A percentile compares a stretch with the other conserved stretches of the same genome.
Evolutionary conservation across 2,797 vertebrate species (phyloP).

Genomic region (Sebastes variabilis): DNA sequence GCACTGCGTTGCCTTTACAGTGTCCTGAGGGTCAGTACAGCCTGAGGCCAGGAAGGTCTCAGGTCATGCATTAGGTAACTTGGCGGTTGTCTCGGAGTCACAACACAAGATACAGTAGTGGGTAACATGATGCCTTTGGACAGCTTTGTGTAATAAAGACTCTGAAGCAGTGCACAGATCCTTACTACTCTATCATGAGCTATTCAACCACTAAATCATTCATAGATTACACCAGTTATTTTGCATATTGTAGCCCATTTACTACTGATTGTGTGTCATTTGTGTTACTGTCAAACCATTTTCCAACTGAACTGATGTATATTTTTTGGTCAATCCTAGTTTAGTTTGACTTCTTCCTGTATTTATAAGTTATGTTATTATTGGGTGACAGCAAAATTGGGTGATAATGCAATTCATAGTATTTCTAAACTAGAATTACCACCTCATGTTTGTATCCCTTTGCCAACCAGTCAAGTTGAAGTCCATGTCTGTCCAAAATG

Average conservation of each 20-base stretch:
- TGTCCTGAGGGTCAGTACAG: slow-evolving; percentile 3
- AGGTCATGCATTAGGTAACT: slow-evolving; percentile 49
- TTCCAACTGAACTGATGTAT: too few relatives aligned
- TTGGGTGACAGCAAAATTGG: not conserved
- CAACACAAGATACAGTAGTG: slow-evolving; percentile 32
- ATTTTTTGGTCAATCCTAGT: too few relatives aligned
- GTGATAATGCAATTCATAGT: not conserved
- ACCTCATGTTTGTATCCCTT: too few relatives aligned
- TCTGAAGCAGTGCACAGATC: slow-evolving; percentile 5
- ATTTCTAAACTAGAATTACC: too few relatives aligned
- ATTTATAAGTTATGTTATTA: not conserved
- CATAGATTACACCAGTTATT: not conserved
- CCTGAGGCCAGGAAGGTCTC: slow-evolving; percentile 25
- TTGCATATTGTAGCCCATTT: not conserved
- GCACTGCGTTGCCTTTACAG: slow-evolving; percentile 14
- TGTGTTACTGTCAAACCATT: not conserved
- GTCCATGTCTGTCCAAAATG: too few relatives aligned
- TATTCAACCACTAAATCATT: slow-evolving; percentile 20
- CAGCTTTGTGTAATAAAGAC: slow-evolving; percentile 28
- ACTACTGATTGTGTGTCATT: not conserved
- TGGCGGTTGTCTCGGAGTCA: slow-evolving; percentile 12
- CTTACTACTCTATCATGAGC: not conserved
- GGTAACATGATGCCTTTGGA: slow-evolving; percentile 38
- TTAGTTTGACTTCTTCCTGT: not conserved
- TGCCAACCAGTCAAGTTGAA: too few relatives aligned